Evolutionary conservation across 1,140 invertebrate species (phyloP).

Genomic region (Brachystomella parvula): DNA sequence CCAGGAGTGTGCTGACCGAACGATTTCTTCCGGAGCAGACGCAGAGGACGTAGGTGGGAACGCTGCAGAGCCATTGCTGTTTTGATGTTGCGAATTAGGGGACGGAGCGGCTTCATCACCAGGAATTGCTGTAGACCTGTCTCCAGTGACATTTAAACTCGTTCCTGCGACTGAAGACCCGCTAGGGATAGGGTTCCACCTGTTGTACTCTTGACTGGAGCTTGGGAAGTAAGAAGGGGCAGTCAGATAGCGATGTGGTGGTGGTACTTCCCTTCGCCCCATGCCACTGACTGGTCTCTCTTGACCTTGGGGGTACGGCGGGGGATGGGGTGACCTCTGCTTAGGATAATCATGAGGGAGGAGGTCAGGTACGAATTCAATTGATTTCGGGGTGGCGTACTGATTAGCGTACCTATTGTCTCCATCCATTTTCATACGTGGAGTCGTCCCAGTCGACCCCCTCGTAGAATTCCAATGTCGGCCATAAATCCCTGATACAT

Average conservation of each 20-base stretch:
- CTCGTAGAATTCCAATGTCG: not conserved
- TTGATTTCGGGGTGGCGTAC: not conserved
- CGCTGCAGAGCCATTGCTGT: too few species aligned
- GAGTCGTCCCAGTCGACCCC: not conserved
- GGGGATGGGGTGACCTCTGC: not conserved
- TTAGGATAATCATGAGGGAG: slow-evolving; percentile 24
- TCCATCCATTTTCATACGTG: not conserved
- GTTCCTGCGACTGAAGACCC: not conserved
- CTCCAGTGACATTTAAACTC: too few species aligned
- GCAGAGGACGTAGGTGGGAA: too few species aligned
- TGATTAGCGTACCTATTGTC: not conserved
- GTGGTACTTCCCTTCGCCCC: too few species aligned
- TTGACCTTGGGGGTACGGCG: slow-evolving; percentile 14
- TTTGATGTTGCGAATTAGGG: too few species aligned
- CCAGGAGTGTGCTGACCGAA: too few species aligned
- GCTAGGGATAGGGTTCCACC: not conserved
- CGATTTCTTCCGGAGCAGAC: too few species aligned
- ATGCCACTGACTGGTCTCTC: slow-evolving; percentile 18
- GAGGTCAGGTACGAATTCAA: too few species aligned
- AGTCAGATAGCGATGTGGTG: too few species aligned
- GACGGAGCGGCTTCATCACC: too few species aligned
- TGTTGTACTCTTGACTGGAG: not conserved
- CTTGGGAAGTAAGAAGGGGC: not conserved
- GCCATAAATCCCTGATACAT: not conserved
- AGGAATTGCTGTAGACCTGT: too few species aligned